A percentile compares a stretch with the other conserved stretches of the same genome.
These are phyloP conservation scores for Pipra filicauda DNA, from an alignment of 2,113 vertebrate genomes.

Conservation along the genomic window DNA sequence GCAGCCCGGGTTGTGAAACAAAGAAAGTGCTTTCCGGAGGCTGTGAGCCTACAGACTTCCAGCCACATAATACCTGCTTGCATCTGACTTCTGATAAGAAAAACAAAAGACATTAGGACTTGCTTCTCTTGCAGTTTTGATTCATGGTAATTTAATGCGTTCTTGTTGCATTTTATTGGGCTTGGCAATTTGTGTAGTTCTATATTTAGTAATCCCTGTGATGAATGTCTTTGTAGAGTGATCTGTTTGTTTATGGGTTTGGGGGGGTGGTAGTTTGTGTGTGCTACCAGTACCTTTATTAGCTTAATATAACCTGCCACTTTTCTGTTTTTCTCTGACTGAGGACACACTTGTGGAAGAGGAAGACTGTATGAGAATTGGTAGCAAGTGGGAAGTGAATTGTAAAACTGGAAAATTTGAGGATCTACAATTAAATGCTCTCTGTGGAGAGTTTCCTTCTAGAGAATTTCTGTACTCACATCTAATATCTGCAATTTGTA, in stretches of 20 bases:
- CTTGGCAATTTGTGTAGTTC: neutral
- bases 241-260: neutral
- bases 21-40: neutral
- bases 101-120: neutral
- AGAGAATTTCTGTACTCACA: neutral
- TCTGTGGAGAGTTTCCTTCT: neutral
- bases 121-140: neutral
- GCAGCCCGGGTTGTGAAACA: neutral
- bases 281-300: neutral
- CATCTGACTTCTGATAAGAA: neutral
- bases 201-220: neutral
- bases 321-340: neutral
- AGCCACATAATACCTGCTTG: neutral
- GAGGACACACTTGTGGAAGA: neutral
- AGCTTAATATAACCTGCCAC: neutral
- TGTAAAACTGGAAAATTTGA: neutral
- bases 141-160: neutral
- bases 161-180: neutral
- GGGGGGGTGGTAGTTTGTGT: neutral
- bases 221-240: neutral
- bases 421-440: neutral
- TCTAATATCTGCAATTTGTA: neutral
- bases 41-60: neutral
- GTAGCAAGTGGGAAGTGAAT: neutral
- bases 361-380: neutral